Base-by-base conservation (phyloP, 2,888 invertebrate species). In the Cataglyphis rosenhaueri region DNA sequence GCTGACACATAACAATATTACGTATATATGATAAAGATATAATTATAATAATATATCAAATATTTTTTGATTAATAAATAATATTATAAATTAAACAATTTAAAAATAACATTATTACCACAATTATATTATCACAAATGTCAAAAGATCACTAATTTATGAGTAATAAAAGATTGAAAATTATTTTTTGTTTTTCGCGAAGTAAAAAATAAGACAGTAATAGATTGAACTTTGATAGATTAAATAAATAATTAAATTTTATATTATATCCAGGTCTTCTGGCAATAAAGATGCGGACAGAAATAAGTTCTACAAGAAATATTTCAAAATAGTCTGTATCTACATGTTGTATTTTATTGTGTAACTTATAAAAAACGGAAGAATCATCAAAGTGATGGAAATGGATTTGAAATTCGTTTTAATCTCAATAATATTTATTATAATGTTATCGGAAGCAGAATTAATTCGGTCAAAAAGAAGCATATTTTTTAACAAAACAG, bases 371-470 rank as follows among this genome's bases (percentile, higher is more conserved):
- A 6, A 6, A 35, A 70, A 55, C 18, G 18, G 9, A 18, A 68
- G 3, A 12, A 70, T 55, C 0, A 9, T 12, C n/a, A 3, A 15
- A 21, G 21, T 21, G 29, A 44, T 79, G 5, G 21, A 3, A 61
- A n/a, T 61, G 48, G 1, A 4, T 2, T 15, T 48, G 25, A 48
- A 65, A 64, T 12, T 35, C 8, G 2, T 75, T 65, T 52, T 5
- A 1, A 18, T 66, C 32, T 35, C 44, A 57, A 25, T 65, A 52
- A 55, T 35, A 4, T n/a, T 44, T 44, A 29, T n/a, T 74, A 21
- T 18, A 61, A 55, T 70, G 9, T 41, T 65, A 1, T 25, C 21
- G 32, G 52, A 66, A 41, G 64, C 38, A 44, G 38, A 75, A 65
- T 0, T 41, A 25, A 41, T 52, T 1, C 0, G 18, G 2, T 18